Evolutionary conservation across 2,113 vertebrate species (phyloP).

Genomic region (Verasper variegatus): DNA sequence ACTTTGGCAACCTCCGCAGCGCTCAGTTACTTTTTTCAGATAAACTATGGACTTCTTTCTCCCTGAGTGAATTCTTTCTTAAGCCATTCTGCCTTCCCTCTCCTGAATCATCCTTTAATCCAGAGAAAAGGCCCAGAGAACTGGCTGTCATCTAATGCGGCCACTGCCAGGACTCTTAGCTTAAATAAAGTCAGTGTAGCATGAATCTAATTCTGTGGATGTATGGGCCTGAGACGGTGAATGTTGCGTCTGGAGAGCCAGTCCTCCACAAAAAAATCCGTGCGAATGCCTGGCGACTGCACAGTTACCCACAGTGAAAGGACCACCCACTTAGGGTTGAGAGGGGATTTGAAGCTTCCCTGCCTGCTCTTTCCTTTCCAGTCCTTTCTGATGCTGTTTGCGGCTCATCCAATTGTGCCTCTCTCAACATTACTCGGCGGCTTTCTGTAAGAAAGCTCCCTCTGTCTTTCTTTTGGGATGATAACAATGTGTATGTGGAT

Average conservation of each 20-base stretch:
- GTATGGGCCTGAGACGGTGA: conserved; percentile 81
- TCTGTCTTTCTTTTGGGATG: conserved; percentile 56
- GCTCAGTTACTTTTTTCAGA: conserved; percentile 74
- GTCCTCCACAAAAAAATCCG: conserved; percentile 75
- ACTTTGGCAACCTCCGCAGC: conserved; percentile 67
- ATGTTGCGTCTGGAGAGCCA: conserved; percentile 82
- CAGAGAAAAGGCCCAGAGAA: conserved; percentile 77
- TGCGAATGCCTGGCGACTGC: conserved; percentile 84
- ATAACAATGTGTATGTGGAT: conserved; percentile 43
- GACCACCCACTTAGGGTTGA: conserved; percentile 88
- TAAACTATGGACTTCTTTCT: conserved; percentile 76
- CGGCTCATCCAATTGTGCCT: conserved; percentile 78
- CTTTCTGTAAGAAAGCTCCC: conserved; percentile 53
- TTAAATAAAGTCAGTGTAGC: conserved; percentile 88
- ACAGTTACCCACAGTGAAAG: conserved; percentile 84
- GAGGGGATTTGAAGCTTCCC: conserved; percentile 83
- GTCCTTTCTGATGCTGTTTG: conserved; percentile 78
- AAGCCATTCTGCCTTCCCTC: conserved; percentile 72
- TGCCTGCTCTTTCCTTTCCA: conserved; percentile 81
- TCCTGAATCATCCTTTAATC: conserved; percentile 85
- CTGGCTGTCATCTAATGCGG: conserved; percentile 83
- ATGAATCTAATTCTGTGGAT: conserved; percentile 87
- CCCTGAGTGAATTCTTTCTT: conserved; percentile 78
- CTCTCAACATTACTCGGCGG: conserved; percentile 58
- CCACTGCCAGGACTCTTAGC: conserved; percentile 79